Base-by-base conservation (phyloP, 2,888 invertebrate genomes). In the Melangyna quadrimaculata region DNA sequence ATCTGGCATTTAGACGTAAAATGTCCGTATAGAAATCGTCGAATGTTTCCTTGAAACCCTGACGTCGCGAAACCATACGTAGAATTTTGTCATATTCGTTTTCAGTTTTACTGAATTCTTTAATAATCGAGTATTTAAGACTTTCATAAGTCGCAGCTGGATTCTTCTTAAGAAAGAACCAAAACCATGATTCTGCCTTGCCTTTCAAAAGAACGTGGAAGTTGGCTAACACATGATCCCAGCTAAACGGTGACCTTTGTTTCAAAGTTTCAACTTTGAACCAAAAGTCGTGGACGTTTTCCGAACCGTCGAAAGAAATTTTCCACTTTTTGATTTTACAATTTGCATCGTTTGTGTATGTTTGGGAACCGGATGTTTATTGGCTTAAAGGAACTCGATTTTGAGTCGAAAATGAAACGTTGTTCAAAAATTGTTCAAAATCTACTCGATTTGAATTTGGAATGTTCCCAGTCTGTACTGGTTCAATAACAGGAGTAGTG, bases 261-360 rank as follows among this genome's bases (percentile, higher is more conserved):
- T 17, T 37, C 9, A 70, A 12, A 1, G 55, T 70, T 40, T 70
- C 70, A 6, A 70, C 40, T 8, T 70, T 70, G 7, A 69, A 55
- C 53, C 24, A 27, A 40, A 70, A 70, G 19, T 69, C 69, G 14
- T 57, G 19, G 1, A 57, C 19, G 8, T 61, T 45, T 27, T 57
- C 45, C 6, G 32, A 22, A 1, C 57, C 57, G 17, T 57, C 57
- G 8, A 32, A 57, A 6, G 32, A 32, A 19, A 57, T 57, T 19
- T 57, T 22, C 57, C 57, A 57, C 32, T 57, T 57, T 19, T 57
- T 35, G 17, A 57, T 12, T 8, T 57, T 61, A n/a, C 61, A 61
- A 40, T 61, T 61, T 40, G 37, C 7, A 10, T 22, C 24, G 22
- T 0, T 8, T 3, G 5, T 35, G 19, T 22, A 35, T 0, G 37